A percentile compares a stretch with the other conserved stretches of the same genome.
These are phyloP conservation scores for Mandrillus leucophaeus DNA, from an alignment of 2,113 vertebrate species.

Conservation along the genomic window DNA sequence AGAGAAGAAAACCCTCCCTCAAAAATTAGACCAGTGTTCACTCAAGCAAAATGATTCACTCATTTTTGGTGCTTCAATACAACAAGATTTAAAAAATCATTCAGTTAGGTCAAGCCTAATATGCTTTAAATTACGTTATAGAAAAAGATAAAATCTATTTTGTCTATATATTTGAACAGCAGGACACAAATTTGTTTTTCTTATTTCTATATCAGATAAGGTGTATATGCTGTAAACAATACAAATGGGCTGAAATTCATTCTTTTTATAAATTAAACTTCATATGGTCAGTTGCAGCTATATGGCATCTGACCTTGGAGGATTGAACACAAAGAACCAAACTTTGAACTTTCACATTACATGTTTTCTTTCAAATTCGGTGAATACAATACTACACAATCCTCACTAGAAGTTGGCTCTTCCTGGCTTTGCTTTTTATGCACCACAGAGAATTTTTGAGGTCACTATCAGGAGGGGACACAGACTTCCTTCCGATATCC, in stretches of 20 bases:
- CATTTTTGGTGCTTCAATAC: background rate
- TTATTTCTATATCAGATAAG: constrained; percentile 1
- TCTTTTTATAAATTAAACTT: constrained; percentile 53
- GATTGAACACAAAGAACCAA: constrained; percentile 42
- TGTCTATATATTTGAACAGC: constrained; percentile 4
- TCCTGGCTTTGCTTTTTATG: background rate
- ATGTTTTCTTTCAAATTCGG: constrained; percentile 37
- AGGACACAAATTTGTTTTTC: constrained; percentile 17
- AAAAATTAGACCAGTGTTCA: constrained; percentile 33
- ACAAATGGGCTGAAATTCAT: constrained; percentile 37
- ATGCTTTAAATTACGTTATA: background rate
- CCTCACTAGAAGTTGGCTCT: background rate
- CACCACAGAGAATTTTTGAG: background rate
- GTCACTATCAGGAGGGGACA: background rate
- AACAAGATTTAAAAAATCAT: background rate
- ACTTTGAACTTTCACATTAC: constrained; percentile 45
- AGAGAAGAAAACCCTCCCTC: background rate
- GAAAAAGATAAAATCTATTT: constrained; percentile 10
- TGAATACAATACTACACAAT: background rate
- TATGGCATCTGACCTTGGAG: background rate
- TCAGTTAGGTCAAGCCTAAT: background rate
- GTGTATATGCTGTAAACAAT: background rate
- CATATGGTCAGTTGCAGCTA: background rate
- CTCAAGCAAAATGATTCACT: background rate
- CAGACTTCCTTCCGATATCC: background rate